Evolutionary conservation across 1,140 invertebrate genomes (phyloP).

Genomic region (Drosophila sp.): DNA sequence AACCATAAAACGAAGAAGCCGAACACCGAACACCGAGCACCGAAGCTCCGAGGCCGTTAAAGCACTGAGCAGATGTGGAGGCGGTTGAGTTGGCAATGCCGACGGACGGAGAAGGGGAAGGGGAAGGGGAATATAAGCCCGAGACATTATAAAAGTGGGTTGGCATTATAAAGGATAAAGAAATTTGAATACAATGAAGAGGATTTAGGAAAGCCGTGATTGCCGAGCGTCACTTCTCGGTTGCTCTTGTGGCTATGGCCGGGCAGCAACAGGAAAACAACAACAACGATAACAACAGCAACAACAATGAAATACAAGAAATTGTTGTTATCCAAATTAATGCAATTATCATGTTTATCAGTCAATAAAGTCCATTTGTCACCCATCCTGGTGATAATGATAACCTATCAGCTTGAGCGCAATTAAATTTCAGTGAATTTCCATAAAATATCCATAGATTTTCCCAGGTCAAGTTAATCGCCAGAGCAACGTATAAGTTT

Average conservation of each 20-base stretch:
- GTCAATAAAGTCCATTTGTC: background rate
- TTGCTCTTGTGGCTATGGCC: constrained; percentile 19
- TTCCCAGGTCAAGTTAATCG: constrained; percentile 4
- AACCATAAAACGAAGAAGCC: constrained; percentile 73
- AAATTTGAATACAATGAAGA: constrained; percentile 80
- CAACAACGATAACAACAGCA: constrained; percentile 31
- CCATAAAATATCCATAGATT: background rate
- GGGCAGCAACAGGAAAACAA: constrained; percentile 45
- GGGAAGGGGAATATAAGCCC: constrained; percentile 56
- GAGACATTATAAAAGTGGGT: constrained; percentile 71
- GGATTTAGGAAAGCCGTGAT: constrained; percentile 69
- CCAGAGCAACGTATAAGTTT: constrained; percentile 17
- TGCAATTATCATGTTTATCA: constrained; percentile 63
- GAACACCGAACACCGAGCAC: background rate
- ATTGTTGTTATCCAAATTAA: constrained; percentile 68
- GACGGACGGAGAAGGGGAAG: too few relatives aligned
- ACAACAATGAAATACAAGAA: constrained; percentile 45
- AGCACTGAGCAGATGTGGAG: constrained; percentile 11
- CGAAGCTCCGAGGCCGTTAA: background rate
- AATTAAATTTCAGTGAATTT: constrained; percentile 17
- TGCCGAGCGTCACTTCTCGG: constrained; percentile 64
- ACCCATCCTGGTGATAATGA: constrained; percentile 14
- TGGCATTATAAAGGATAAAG: constrained; percentile 72
- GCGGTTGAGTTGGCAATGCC: background rate
- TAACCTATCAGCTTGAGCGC: constrained; percentile 14